Percentiles rank a stretch among this genome's conserved stretches.
These are phyloP conservation scores for Noctua janthina DNA, from an alignment of 2,888 invertebrate species.

Conservation along the genomic window DNA sequence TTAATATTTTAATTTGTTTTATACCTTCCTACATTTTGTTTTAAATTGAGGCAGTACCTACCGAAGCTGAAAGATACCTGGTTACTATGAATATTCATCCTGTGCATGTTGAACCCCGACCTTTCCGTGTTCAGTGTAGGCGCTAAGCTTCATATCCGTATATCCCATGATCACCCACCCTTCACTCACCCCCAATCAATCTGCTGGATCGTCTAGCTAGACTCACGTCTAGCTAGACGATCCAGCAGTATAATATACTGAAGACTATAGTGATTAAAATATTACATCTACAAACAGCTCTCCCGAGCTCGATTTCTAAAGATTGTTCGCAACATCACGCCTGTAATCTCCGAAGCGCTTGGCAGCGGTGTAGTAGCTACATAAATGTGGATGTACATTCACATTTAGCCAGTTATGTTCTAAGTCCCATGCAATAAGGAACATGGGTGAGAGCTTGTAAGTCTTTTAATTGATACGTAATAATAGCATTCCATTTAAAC, in stretches of 20 bases:
- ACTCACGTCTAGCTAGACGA: neutral
- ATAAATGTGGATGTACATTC: neutral
- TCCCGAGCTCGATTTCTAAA: neutral
- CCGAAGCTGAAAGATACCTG: neutral
- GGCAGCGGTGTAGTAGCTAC: neutral
- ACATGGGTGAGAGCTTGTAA: neutral
- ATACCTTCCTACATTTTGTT: neutral
- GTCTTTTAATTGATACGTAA: neutral
- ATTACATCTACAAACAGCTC: neutral
- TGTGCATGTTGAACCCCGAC: neutral
- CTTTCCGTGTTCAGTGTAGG: neutral
- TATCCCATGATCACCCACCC: neutral
- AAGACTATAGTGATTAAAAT: neutral
- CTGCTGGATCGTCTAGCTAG: no score
- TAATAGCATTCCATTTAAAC: neutral
- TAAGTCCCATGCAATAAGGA: neutral
- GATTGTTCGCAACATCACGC: neutral
- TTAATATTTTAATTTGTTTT: neutral
- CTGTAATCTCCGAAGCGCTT: neutral
- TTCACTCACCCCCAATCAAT: neutral
- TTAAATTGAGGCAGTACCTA: neutral
- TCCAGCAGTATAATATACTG: neutral
- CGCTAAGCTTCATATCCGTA: constrained; percentile 6
- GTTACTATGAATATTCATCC: neutral
- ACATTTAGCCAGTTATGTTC: neutral